Evolutionary conservation across 2,797 vertebrate species (phyloP).

Genomic region (Rhinella marina): DNA sequence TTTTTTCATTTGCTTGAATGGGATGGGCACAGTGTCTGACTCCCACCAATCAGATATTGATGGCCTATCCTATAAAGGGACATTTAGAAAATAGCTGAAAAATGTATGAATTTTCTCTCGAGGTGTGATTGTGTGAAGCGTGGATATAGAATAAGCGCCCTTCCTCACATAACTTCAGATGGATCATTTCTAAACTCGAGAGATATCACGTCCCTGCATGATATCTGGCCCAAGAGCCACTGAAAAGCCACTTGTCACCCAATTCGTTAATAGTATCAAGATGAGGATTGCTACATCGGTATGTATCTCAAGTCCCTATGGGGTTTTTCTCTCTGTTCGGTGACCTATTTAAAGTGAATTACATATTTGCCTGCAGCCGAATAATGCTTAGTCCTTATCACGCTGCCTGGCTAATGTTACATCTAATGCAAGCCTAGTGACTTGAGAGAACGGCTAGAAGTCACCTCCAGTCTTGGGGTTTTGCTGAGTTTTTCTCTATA

Average conservation of each 20-base stretch:
- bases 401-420: slow-evolving; percentile 36
- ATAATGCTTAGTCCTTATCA: slow-evolving; percentile 5
- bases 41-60: no score
- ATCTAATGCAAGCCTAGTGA: slow-evolving; percentile 31
- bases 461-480: background rate
- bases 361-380: background rate
- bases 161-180: background rate
- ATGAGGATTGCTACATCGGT: no score
- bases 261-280: no score
- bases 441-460: background rate
- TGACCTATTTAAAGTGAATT: slow-evolving; percentile 12
- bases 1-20: no score
- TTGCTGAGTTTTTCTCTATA: slow-evolving; percentile 34
- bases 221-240: no score
- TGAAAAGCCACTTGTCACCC: no score
- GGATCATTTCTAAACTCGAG: no score
- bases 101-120: background rate
- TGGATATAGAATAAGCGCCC: background rate
- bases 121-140: background rate
- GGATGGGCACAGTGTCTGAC: no score
- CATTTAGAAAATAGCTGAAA: background rate
- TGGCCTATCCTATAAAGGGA: no score
- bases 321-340: background rate
- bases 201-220: no score
- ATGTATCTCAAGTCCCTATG: background rate